Evolutionary conservation across 2,113 vertebrate genomes (phyloP), one percentile per base, ranked within the genome.

Genomic region (Poeciliopsis prolifica): DNA sequence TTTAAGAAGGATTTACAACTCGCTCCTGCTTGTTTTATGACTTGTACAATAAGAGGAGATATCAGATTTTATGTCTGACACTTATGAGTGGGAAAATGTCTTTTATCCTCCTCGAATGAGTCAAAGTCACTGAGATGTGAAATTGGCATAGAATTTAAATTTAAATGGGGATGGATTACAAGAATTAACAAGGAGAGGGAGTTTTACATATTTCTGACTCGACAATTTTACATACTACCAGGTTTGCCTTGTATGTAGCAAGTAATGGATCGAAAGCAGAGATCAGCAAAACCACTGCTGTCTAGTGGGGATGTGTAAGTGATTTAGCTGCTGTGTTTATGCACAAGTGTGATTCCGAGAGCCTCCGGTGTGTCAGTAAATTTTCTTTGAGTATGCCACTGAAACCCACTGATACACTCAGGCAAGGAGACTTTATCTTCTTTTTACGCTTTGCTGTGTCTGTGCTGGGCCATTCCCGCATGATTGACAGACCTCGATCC

Each of bases 401-500:
- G 88, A 90, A 90, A 80, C 85, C 78, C 89, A 73, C 88, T 83
- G 88, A 92, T 88, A 90, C 89, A 87, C 89, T 71, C 37, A 48
- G 79, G 79, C 85, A 65, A 61, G 72, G 83, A 86, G 90, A 89
- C 87, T 92, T 89, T 91, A 91, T 91, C 88, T 84, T 73, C 77
- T 87, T 68, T 82, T 61, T 70, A 82, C 78, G 77, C 79, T 81
- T 78, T 61, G 82, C 84, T 71, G 79, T 81, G 87, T 86, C 88
- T 86, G 77, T 73, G 63, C 74, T 64, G 61, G 60, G 88, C 78
- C 81, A 71, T 86, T 89, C 67, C 68, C 40, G 2, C 72, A 85
- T 94, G 93, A 94, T 92, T 93, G 94, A 94, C 94, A 93, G 89
- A 86, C 85, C 92, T 93, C 89, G 84, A 91, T 94, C 86, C 17